Evolutionary conservation across 2,797 vertebrate genomes (phyloP).

Genomic region (Malacoraja senta): DNA sequence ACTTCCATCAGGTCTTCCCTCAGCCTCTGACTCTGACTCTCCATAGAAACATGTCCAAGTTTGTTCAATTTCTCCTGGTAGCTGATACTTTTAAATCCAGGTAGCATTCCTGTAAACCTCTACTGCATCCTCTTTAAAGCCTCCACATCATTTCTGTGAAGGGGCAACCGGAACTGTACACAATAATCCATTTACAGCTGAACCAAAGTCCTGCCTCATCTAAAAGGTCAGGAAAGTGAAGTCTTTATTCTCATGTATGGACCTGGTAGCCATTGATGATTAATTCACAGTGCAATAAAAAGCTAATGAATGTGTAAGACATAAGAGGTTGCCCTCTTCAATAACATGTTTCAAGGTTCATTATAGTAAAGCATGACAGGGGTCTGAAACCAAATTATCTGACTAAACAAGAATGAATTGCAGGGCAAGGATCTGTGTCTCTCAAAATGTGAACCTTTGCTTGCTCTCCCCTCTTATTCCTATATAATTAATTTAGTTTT

Average conservation of each 20-base stretch:
- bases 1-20: too few relatives aligned
- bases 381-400: neutral
- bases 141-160: too few relatives aligned
- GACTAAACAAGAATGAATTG: neutral
- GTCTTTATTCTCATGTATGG: neutral
- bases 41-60: too few relatives aligned
- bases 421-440: neutral
- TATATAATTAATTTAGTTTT: neutral
- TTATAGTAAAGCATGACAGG: neutral
- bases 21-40: too few relatives aligned
- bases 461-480: neutral
- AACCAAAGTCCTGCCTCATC: too few relatives aligned
- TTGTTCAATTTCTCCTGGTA: too few relatives aligned
- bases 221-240: neutral
- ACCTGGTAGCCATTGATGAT: neutral
- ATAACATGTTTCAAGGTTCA: neutral
- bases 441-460: neutral
- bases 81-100: too few relatives aligned
- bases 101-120: too few relatives aligned
- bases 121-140: too few relatives aligned
- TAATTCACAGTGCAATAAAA: slow-evolving; percentile 1
- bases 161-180: too few relatives aligned
- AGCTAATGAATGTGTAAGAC: neutral
- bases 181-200: too few relatives aligned
- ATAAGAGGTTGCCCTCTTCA: neutral